Evolutionary conservation across 2,797 vertebrate species (phyloP), one percentile per base, ranked within the genome.

Genomic region (Sebastolobus alascanus): DNA sequence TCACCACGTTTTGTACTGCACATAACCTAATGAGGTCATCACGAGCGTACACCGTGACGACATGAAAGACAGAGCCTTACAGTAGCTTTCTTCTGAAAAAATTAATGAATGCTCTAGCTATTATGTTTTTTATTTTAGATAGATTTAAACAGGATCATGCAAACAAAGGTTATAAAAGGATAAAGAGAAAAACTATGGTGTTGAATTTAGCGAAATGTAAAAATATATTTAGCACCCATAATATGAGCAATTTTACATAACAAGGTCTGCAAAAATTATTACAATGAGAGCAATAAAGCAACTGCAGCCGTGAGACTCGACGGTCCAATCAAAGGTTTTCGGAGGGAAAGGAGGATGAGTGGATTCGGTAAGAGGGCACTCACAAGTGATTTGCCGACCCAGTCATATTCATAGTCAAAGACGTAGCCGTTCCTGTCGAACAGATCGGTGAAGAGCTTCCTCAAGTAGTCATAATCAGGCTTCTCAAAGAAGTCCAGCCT

Each of bases 341-440:
- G 65, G 18, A 64, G 12, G 27, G 27, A n/a, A 35, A 60, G 10
- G 31, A 69, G 60, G 60, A 25, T 3, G 37, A 67, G 61, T 52
- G 33, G 73, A 27, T 59, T 77, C 54, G 14, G 63, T 22, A 73
- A 86, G 58, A 66, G 68, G 46, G 74, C 38, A 94, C 98, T 95
- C 94, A 99, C 98, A 79, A 99, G 95, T n/a, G 97, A 96, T 84
- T 99, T 99, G 90, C 98, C 98, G n/a, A 98, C 98, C 98, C 98
- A 99, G 95, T 99, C 98, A 1, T 99, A 99, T 91, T 99, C 97
- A 0, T 99, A 99, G 94, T 99, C 98, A 59, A 99, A 99, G 90
- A 99, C 96, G 1, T 96, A 98, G 91, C 97, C 96, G 0, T 97
- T 98, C 87, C 97, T 96, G 94, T 99, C 98, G 0, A 99, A 98